These are phyloP conservation scores for Geophilus truncorum DNA, from an alignment of 2,888 invertebrate species.

Conservation along the genomic window DNA sequence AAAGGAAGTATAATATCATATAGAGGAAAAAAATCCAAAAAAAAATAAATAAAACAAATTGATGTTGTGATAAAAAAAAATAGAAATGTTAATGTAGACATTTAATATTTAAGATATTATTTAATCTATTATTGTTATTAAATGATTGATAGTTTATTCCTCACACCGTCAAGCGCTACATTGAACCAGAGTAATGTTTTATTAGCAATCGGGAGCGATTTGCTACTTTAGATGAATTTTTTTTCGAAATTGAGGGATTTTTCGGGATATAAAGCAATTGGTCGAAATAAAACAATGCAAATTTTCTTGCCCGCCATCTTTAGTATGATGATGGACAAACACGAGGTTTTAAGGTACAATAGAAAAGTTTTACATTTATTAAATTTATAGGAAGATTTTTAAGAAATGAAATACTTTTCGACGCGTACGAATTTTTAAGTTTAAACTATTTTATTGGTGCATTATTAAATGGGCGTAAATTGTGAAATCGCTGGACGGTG, in stretches of 20 bases:
- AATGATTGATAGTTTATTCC: not conserved
- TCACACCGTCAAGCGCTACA: conserved; percentile 5
- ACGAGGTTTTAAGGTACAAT: not conserved
- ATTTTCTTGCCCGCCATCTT: not conserved
- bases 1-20: not conserved
- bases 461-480: not conserved
- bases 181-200: not conserved
- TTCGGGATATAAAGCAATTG: not conserved
- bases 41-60: not conserved
- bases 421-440: not conserved
- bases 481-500: not conserved
- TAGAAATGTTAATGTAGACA: not conserved
- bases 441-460: not conserved
- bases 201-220: not conserved
- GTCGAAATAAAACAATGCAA: not conserved
- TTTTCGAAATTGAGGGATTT: not conserved
- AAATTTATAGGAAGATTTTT: not conserved
- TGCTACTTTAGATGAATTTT: not conserved
- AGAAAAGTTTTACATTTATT: not conserved
- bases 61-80: not conserved
- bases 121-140: not conserved
- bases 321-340: not conserved
- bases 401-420: not conserved
- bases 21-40: not conserved
- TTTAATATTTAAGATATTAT: not conserved